Percentiles rank a stretch among this genome's conserved stretches.
Evolutionary conservation across 2,888 invertebrate genomes (phyloP).

Genomic region (Nycteola revayana): DNA sequence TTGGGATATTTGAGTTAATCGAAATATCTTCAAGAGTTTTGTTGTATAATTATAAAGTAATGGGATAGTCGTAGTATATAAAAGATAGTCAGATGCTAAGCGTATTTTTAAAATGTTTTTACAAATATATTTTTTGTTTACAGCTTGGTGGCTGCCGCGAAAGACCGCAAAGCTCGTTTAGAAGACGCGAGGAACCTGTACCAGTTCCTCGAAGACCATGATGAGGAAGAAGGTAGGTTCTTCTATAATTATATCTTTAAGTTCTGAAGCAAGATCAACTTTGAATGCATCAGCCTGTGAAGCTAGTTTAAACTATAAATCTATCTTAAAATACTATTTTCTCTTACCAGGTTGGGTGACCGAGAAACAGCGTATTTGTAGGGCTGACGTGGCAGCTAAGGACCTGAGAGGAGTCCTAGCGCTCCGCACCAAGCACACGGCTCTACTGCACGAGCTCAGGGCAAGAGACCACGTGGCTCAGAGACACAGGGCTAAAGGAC

Average conservation of each 20-base stretch:
- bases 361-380: conserved; percentile 96
- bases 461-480: conserved; percentile 79
- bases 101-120: too few species aligned
- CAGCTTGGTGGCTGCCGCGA: conserved; percentile 86
- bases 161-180: conserved; percentile 89
- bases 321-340: background rate
- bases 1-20: too few species aligned
- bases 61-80: too few species aligned
- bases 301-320: too few species aligned
- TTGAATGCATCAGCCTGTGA: too few species aligned
- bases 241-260: too few species aligned
- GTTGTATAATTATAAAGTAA: too few species aligned
- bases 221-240: conserved; percentile 93
- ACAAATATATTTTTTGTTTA: background rate
- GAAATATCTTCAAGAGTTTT: too few species aligned
- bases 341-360: conserved; percentile 89
- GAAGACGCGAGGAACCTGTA: conserved; percentile 97
- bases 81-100: too few species aligned
- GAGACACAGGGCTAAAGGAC: conserved; percentile 73
- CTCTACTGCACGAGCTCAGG: conserved; percentile 93
- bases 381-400: conserved; percentile 95
- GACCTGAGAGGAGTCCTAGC: conserved; percentile 95
- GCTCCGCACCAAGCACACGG: conserved; percentile 96
- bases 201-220: conserved; percentile 97
- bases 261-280: too few species aligned